phyloP scores from a whole-genome alignment of 2,888 invertebrate species.

The Eugnorisma glareosa region DNA sequence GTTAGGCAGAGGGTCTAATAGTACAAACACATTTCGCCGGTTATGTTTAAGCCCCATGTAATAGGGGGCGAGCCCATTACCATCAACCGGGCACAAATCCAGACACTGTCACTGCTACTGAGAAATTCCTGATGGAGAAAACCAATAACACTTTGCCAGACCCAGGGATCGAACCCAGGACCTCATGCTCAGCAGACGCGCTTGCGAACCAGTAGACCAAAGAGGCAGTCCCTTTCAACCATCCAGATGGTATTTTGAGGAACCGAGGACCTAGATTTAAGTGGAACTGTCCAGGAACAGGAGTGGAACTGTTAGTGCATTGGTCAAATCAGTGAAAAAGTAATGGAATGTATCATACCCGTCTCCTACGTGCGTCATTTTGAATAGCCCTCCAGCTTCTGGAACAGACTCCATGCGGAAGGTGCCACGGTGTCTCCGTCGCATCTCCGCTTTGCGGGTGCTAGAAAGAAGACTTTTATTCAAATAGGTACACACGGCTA shows the following conservation, averaged over 20 bases:
- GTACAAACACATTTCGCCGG: no score
- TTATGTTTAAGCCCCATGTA: no score
- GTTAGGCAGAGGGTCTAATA: no score
- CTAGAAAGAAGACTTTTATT: conserved; percentile 18
- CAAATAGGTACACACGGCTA: background rate
- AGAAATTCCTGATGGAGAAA: no score
- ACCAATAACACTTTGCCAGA: no score
- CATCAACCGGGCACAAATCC: no score
- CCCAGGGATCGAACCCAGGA: no score
- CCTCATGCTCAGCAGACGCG: no score
- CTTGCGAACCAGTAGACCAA: no score
- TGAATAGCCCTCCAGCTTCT: conserved; percentile 59
- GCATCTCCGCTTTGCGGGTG: conserved; percentile 63
- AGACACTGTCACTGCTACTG: no score
- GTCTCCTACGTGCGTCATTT: conserved; percentile 21
- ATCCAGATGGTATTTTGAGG: background rate
- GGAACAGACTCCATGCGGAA: conserved; percentile 66
- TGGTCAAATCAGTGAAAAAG: background rate
- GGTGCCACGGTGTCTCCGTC: conserved; percentile 70
- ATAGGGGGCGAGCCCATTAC: no score
- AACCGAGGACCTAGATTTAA: background rate
- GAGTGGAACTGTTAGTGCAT: background rate
- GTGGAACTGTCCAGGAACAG: background rate
- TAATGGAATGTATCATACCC: conserved; percentile 43
- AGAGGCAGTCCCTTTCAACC: no score